Base-by-base conservation (phyloP, 1,140 invertebrate genomes). In the Pararge aegeria region DNA sequence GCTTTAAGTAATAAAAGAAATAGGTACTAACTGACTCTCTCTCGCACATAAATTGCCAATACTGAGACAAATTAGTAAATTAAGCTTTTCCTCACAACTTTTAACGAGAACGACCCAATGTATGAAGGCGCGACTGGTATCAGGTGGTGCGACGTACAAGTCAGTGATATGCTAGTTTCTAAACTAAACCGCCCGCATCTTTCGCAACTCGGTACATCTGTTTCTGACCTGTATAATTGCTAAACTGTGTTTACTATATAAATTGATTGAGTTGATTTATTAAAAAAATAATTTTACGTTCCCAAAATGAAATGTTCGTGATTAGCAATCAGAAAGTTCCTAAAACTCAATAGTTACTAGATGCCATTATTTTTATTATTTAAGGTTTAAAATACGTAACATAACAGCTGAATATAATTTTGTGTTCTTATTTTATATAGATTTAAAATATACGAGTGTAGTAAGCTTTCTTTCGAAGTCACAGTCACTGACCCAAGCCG, bases 311-410 rank as follows among this genome's bases (percentile, higher is more conserved):
- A 58, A 64, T 48, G 55, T 65, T 64, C 30, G 75, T 80, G 73
- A 78, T 78, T 83, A 80, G 70, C 78, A 70, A 80, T 76, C 71
- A 74, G 66, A 83, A 85, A 85, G 84, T 87, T 87, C 84, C 84
- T 87, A 87, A 78, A 69, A 78, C 69, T 85, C 78, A 77, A 79
- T 79, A 80, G 75, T 76, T 75, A 75, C 65, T 80, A 84, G 80
- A 80, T 85, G 80, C 84, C 84, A 85, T 87, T 75, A n/a, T 77
- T 56, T 49, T 55, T 46, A 55, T 62, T 62, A 51, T 62, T 62
- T 62, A 62, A 62, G 48, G 34, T 56, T 56, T 50, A 24, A 37
- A 49, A 48, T 64, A 51, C 63, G 38, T 56, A 54, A 60, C 57
- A 18, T 51, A 54, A 59, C 60, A 29, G 44, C 54, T 55, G 46